These are phyloP conservation scores for Morphnarchus princeps DNA, from an alignment of 2,113 vertebrate species.

Conservation along the genomic window DNA sequence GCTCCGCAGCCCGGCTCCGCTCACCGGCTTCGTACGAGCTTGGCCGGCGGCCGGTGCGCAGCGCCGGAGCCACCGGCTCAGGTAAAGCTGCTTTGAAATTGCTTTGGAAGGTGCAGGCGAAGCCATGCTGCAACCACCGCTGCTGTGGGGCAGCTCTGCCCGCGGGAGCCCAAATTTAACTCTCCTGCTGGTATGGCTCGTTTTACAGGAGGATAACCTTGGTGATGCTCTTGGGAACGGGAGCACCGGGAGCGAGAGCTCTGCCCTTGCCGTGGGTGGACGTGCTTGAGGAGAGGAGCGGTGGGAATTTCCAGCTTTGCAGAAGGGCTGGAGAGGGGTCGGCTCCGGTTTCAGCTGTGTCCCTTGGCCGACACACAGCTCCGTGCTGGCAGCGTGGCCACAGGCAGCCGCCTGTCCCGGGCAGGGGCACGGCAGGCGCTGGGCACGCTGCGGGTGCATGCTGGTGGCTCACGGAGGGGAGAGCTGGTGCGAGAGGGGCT, in stretches of 20 bases:
- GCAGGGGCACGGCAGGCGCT: not conserved
- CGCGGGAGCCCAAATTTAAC: fast-evolving
- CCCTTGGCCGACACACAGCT: not conserved
- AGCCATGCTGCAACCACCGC: not conserved
- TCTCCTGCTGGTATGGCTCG: fast-evolving
- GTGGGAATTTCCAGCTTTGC: not conserved
- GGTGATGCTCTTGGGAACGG: fast-evolving
- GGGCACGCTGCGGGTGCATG: not conserved
- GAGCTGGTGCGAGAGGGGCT: not conserved
- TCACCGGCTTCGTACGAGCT: not conserved
- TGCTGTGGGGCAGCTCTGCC: not conserved
- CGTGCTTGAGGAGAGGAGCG: not conserved
- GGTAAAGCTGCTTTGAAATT: not conserved
- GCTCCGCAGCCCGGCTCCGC: not conserved
- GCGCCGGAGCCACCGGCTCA: fast-evolving
- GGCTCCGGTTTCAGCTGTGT: not conserved
- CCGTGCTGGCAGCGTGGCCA: not conserved
- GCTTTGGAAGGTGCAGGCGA: not conserved
- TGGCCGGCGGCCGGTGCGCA: fast-evolving
- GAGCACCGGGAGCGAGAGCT: not conserved
- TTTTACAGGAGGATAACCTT: fast-evolving
- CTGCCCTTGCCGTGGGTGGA: not conserved
- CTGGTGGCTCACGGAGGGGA: not conserved
- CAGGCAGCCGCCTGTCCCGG: not conserved
- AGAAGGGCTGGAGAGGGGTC: not conserved